Percentiles rank a stretch among this genome's conserved stretches.
These are phyloP conservation scores for Strix aluco DNA, from an alignment of 2,113 vertebrate genomes.

Conservation along the genomic window DNA sequence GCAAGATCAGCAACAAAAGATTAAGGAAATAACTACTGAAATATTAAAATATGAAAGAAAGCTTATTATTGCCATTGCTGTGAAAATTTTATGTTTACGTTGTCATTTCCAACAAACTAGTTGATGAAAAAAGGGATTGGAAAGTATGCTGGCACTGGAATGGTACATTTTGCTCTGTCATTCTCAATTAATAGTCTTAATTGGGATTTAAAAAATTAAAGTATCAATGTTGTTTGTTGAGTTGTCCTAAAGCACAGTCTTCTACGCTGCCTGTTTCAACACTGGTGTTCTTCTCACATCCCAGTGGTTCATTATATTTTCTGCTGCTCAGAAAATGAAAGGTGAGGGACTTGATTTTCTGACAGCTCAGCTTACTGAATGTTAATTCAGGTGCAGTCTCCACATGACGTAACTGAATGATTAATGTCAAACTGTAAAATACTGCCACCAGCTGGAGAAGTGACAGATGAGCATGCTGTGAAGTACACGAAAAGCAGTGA, in stretches of 20 bases:
- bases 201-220: background rate
- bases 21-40: background rate
- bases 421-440: background rate
- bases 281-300: background rate
- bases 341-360: background rate
- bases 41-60: background rate
- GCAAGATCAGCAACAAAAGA: background rate
- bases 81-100: background rate
- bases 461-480: background rate
- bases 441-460: slow-evolving; percentile 61
- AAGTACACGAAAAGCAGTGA: background rate
- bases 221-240: background rate
- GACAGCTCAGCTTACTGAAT: background rate
- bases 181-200: background rate
- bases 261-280: background rate
- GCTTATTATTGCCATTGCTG: background rate
- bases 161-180: background rate
- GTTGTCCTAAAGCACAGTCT: background rate
- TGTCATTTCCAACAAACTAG: background rate
- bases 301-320: background rate
- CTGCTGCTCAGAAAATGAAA: background rate
- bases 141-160: background rate
- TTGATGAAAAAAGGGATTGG: background rate
- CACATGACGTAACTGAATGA: fast-evolving
- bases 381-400: background rate